These are phyloP conservation scores for Scophthalmus maximus DNA, from an alignment of 2,113 vertebrate species.

Conservation along the genomic window DNA sequence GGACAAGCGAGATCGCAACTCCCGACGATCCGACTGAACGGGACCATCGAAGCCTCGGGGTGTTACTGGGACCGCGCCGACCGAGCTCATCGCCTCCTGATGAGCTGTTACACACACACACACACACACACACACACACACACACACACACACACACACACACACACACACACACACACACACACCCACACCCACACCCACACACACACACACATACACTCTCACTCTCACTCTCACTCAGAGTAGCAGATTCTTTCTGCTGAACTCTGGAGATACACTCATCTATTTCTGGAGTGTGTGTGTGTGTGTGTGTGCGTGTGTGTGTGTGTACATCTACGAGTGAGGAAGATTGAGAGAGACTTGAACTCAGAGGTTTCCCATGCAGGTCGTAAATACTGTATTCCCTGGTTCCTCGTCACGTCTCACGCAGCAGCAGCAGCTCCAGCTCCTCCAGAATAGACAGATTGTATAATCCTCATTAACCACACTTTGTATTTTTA, in stretches of 20 bases:
- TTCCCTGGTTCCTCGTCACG: conserved; percentile 15
- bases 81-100: too few relatives aligned
- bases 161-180: too few relatives aligned
- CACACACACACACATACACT: too few relatives aligned
- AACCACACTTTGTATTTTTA: conserved; percentile 55
- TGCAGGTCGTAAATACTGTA: conserved; percentile 44
- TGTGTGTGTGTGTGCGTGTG: not conserved
- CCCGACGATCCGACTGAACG: too few relatives aligned
- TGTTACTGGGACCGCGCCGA: too few relatives aligned
- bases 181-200: too few relatives aligned
- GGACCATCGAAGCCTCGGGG: too few relatives aligned
- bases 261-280: too few relatives aligned
- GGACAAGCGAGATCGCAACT: not conserved
- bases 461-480: conserved; percentile 66
- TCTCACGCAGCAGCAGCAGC: conserved; percentile 12
- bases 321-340: not conserved
- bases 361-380: not conserved
- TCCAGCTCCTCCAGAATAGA: conserved; percentile 51
- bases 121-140: not conserved
- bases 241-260: not conserved
- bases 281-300: not conserved
- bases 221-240: not conserved
- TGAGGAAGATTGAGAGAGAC: not conserved
- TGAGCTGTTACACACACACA: too few relatives aligned
- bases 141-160: too few relatives aligned